Conservation (phyloP, 2,113 vertebrate genomes). For the Lepidothrix coronata region DNA sequence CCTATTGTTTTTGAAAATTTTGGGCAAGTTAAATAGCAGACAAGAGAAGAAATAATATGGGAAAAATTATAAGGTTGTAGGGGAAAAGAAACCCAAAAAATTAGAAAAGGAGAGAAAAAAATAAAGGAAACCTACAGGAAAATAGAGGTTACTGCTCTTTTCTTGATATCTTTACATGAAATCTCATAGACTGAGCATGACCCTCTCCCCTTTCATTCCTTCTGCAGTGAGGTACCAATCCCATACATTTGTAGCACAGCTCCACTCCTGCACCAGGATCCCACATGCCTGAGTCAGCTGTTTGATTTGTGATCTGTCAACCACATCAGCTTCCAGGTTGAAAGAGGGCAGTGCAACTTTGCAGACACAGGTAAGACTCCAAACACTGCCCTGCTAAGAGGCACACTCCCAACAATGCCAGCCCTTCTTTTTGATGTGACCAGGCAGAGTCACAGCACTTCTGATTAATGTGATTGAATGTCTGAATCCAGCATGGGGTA, state of each 20-base stretch:
- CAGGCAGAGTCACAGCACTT: not conserved
- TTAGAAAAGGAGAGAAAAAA: not conserved
- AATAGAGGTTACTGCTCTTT: not conserved
- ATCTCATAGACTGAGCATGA: not conserved
- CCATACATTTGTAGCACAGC: not conserved
- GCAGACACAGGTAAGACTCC: not conserved
- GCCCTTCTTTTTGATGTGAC: not conserved
- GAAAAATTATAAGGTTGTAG: not conserved
- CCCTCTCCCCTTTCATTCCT: not conserved
- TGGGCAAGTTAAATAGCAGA: not conserved
- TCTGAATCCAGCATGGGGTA: not conserved
- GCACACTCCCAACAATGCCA: not conserved
- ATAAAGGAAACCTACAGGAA: not conserved
- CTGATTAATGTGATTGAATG: accelerated
- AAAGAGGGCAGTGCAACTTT: not conserved
- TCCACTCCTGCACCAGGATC: not conserved
- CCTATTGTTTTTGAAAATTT: not conserved
- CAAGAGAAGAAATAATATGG: not conserved
- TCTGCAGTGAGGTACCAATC: not conserved
- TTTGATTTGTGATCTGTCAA: not conserved
- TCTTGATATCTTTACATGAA: not conserved
- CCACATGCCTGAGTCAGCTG: not conserved
- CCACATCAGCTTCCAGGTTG: not conserved
- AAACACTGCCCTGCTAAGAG: not conserved
- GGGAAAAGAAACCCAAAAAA: not conserved